Percentiles rank a stretch among this genome's conserved stretches.
These are phyloP conservation scores for Amniataba percoides DNA, from an alignment of 2,797 vertebrate species.

Conservation along the genomic window DNA sequence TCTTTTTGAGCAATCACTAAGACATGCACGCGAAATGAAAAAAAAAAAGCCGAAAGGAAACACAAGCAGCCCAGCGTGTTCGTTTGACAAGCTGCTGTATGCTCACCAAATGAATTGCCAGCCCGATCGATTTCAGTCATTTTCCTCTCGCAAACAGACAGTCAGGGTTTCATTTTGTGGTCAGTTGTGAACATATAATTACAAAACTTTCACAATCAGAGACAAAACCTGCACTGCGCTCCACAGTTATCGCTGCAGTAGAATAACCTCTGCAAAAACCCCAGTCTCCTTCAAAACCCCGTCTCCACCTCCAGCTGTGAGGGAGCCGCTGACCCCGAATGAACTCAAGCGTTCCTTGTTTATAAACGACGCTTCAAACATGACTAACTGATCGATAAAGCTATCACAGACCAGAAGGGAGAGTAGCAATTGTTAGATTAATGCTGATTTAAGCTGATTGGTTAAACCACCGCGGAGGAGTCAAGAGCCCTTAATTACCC, in stretches of 20 bases:
- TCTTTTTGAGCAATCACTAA: constrained; percentile 43
- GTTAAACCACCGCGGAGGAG: constrained; percentile 18
- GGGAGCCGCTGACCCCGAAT: constrained; percentile 45
- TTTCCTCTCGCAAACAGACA: constrained; percentile 22
- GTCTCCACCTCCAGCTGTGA: constrained; percentile 29
- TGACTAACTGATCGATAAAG: constrained; percentile 37
- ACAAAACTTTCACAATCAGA: constrained; percentile 2
- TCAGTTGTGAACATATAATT: background rate
- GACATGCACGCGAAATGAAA: constrained; percentile 27
- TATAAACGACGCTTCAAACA: constrained; percentile 56
- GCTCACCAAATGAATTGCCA: constrained; percentile 17
- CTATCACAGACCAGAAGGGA: constrained; percentile 33
- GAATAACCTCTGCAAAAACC: constrained; percentile 60
- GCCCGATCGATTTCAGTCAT: constrained; percentile 33
- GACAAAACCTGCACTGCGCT: constrained; percentile 14
- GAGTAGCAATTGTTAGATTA: constrained; percentile 34
- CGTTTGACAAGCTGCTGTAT: constrained; percentile 8
- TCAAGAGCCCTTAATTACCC: constrained; percentile 22
- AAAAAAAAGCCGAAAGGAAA: constrained; percentile 25
- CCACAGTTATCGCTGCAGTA: constrained; percentile 40
- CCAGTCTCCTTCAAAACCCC: background rate
- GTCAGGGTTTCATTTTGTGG: background rate
- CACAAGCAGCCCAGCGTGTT: constrained; percentile 7
- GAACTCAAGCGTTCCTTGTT: constrained; percentile 60
- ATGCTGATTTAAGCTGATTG: constrained; percentile 46